Evolutionary conservation across 30 jellyfish, hydroid and myxozoan species (phyloP).

Genomic region (Morbakka virulenta): DNA sequence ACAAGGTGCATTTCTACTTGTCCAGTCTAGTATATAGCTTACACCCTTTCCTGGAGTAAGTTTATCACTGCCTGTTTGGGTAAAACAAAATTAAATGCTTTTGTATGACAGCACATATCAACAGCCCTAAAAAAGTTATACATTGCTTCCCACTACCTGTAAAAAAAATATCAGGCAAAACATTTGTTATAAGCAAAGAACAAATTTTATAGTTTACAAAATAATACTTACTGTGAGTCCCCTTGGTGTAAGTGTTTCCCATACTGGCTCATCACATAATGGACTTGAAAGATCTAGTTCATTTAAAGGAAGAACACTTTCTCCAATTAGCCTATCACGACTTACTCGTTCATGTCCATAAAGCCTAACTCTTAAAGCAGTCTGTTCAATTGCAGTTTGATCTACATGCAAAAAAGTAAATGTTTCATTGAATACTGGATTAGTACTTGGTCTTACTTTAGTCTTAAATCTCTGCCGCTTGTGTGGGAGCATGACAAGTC

Average conservation of each 20-base stretch:
- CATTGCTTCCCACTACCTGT: too few relatives aligned
- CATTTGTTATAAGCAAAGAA: background rate
- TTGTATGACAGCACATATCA: too few relatives aligned
- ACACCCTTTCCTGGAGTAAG: background rate
- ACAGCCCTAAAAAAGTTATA: too few relatives aligned
- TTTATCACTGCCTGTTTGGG: background rate
- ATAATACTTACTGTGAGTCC: conserved; percentile 70
- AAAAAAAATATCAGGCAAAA: too few relatives aligned
- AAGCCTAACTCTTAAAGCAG: conserved; percentile 66
- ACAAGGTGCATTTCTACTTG: too few relatives aligned
- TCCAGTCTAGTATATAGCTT: too few relatives aligned
- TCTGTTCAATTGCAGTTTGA: conserved; percentile 53
- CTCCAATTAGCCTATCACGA: conserved; percentile 87
- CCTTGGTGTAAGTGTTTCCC: conserved; percentile 80
- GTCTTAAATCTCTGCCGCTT: conserved; percentile 80
- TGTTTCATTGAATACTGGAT: conserved; percentile 91
- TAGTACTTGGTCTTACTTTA: conserved; percentile 92
- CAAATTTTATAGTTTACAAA: background rate
- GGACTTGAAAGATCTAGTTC: conserved; percentile 63
- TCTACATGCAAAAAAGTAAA: conserved; percentile 68
- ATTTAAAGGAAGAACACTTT: conserved; percentile 40
- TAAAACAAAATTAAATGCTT: background rate
- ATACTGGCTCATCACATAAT: conserved; percentile 61
- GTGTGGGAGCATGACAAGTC: conserved; percentile 76
- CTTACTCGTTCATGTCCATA: conserved; percentile 91